Base-by-base conservation (phyloP, 1,140 invertebrate genomes). In the Aethina tumida region DNA sequence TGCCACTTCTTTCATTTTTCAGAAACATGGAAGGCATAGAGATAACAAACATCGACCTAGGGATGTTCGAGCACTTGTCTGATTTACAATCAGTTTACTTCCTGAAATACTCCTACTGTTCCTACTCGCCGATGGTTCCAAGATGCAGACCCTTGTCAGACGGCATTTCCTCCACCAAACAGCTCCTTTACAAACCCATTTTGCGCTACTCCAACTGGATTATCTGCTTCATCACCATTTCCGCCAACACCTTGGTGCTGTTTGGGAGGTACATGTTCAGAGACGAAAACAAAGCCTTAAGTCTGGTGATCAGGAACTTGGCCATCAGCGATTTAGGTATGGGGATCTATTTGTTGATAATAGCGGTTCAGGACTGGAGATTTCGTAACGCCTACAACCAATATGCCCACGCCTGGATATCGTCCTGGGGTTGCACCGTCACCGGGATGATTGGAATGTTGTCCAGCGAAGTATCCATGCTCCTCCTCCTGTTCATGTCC, bases 311-410 rank as follows among this genome's bases (percentile, higher is more conserved):
- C 37, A 70, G 73, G 27, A 85, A 85, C 60, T 62, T 87, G 21
- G 79, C 83, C 28, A 68, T 77, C n/a, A 76, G 84, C 4, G 84
- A 89, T 60, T 66, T 84, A 45, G 57, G 87, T 10, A 86, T 87
- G 79, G 84, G 82, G 1, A 55, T 86, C 27, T 88, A 88, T 59
- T 63, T 88, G 35, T 53, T 82, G 8, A 67, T 77, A 29, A 79
- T 88, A 45, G 81, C 74, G 4, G 56, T 73, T 18, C 68, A 78
- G 48, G 84, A 89, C 55, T 52, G 69, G 17, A 62, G 65, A 30
- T 83, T 71, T 52, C 62, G 81, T 12, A 69, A 73, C 32, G 63
- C 64, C 27, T 89, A 83, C 59, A 70, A 77, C 45, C 51, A 60
- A 38, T 24, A 43, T 35, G 75, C 81, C 2, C 64, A 66, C 15